A percentile compares a stretch with the other conserved stretches of the same genome.
These are phyloP conservation scores for Crotalus helleri DNA, from an alignment of 2,113 vertebrate genomes.

Conservation along the genomic window DNA sequence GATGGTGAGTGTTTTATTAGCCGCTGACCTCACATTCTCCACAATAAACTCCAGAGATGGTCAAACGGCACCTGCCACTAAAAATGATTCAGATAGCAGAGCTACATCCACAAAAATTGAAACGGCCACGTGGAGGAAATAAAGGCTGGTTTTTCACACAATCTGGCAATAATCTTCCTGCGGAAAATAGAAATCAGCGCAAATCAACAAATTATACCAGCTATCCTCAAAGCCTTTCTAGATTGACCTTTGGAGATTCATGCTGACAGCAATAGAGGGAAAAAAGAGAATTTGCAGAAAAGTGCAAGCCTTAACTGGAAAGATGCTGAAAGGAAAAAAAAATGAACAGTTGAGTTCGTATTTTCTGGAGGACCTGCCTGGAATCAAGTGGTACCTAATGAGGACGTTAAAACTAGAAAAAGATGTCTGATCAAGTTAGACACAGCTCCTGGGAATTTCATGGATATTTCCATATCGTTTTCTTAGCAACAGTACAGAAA, in stretches of 20 bases:
- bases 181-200: slow-evolving; percentile 59
- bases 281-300: slow-evolving; percentile 62
- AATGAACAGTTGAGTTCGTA: slow-evolving; percentile 37
- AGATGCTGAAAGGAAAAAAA: slow-evolving; percentile 40
- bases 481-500: not conserved
- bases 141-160: slow-evolving; percentile 53
- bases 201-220: slow-evolving; percentile 50
- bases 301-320: slow-evolving; percentile 62
- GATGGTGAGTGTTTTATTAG: slow-evolving; percentile 32
- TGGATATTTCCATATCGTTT: not conserved
- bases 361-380: slow-evolving; percentile 51
- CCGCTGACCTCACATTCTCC: slow-evolving; percentile 8
- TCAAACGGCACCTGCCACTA: slow-evolving; percentile 52
- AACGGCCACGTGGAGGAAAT: slow-evolving; percentile 31
- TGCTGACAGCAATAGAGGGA: slow-evolving; percentile 45
- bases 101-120: slow-evolving; percentile 50
- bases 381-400: slow-evolving; percentile 34
- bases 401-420: slow-evolving; percentile 16
- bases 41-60: slow-evolving; percentile 47
- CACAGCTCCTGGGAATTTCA: not conserved
- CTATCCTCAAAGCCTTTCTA: slow-evolving; percentile 43
- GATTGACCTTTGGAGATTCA: slow-evolving; percentile 61
- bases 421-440: slow-evolving; percentile 13
- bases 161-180: slow-evolving; percentile 55
- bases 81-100: slow-evolving; percentile 53